Evolutionary conservation across 1,140 invertebrate species (phyloP).

Genomic region (Thaumetopoea pityocampa): DNA sequence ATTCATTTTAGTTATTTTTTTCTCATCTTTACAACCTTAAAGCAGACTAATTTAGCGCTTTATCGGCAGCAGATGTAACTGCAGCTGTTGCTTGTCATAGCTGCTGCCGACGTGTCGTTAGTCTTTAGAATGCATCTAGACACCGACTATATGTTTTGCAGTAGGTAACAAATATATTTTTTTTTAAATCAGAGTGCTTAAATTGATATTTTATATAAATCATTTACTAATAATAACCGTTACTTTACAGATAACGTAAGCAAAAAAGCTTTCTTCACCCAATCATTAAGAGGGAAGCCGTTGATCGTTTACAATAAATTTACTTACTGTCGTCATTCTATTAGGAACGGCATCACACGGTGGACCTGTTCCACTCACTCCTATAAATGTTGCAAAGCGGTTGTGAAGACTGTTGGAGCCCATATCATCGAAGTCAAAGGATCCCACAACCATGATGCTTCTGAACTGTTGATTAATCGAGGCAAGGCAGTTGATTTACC

Average conservation of each 20-base stretch:
- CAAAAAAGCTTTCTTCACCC: constrained; percentile 35
- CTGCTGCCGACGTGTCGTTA: too few species aligned
- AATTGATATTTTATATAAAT: too few species aligned
- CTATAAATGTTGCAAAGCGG: constrained; percentile 58
- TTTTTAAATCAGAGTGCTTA: too few species aligned
- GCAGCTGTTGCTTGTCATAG: too few species aligned
- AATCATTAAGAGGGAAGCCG: constrained; percentile 55
- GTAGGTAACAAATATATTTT: too few species aligned
- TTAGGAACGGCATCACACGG: constrained; percentile 39
- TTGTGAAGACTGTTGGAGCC: constrained; percentile 46
- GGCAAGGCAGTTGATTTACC: constrained; percentile 14
- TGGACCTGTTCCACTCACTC: constrained; percentile 65
- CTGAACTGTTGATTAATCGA: constrained; percentile 46
- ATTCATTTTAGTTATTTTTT: too few species aligned
- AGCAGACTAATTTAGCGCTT: too few species aligned
- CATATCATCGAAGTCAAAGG: constrained; percentile 54
- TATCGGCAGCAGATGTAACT: too few species aligned
- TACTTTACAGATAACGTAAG: too few species aligned
- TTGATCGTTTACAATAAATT: constrained; percentile 54
- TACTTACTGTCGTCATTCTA: constrained; percentile 53
- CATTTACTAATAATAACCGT: neutral
- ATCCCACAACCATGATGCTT: constrained; percentile 53
- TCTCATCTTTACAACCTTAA: too few species aligned
- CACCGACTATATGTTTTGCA: too few species aligned
- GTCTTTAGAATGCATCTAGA: too few species aligned